Evolutionary conservation across 2,797 vertebrate genomes (phyloP), one percentile per base, ranked within the genome.

Genomic region (Antrozous pallidus): DNA sequence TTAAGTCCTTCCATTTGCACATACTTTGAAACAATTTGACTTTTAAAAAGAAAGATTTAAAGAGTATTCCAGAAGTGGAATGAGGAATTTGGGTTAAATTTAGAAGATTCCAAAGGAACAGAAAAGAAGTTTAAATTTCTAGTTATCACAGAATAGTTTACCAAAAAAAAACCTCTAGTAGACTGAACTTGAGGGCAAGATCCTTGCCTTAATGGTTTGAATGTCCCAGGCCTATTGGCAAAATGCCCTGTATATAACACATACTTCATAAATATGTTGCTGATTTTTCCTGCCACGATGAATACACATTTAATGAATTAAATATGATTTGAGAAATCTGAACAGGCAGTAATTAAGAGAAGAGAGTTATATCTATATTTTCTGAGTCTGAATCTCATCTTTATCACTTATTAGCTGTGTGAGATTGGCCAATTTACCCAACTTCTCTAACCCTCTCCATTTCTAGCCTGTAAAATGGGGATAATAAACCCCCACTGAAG

Each of bases 221-320:
- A 47, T 12, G 17, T 18, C 38, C 47, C 45, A 61, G 8, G 4
- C 16, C n/a, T 69, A 11, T 78, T 26, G 67, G 31, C 26, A 95
- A 63, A 79, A 20, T 16, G 7, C 17, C 51, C 24, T 10, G 1
- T 28, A 22, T 14, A 36, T 33, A 74, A 56, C 1, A 79, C 33
- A 65, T 22, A 81, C 9, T 85, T 61, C 71, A 36, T 77, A 80
- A 73, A 69, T 17, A 69, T 16, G 42, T 81, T 24, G 33, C 3
- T 87, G 54, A 56, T 78, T 81, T 94, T 90, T 77, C 61, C 71
- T 89, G 24, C 5, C 31, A 82, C 33, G 40, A 7, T 49, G 7
- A 94, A 71, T 45, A 83, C 17, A 80, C 56, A 40, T 86, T 86
- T 58, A 83, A 54, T 58, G 16, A 86, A 89, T 40, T 69, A 95